These are phyloP conservation scores for Ginglymostoma cirratum DNA, from an alignment of 2,113 vertebrate genomes.

Conservation along the genomic window DNA sequence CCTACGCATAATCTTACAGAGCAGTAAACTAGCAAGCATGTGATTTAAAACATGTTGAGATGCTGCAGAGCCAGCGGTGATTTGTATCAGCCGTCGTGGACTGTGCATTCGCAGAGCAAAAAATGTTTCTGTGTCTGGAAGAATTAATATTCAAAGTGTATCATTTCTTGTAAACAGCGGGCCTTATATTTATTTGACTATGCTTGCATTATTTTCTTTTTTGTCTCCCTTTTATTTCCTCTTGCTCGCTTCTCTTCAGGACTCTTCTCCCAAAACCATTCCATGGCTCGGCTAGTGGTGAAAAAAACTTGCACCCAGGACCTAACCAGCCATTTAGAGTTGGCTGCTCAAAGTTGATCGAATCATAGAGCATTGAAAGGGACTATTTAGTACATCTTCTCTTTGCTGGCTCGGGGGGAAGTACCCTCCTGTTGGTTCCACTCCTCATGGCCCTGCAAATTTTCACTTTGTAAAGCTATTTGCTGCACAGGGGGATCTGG, in stretches of 20 bases:
- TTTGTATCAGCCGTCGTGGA: not conserved
- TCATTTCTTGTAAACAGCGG: not conserved
- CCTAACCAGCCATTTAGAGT: not conserved
- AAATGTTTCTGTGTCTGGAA: not conserved
- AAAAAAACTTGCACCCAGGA: not conserved
- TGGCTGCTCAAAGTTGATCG: not conserved
- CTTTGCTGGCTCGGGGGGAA: not conserved
- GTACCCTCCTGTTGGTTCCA: not conserved
- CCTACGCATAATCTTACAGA: not conserved
- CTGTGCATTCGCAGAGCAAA: not conserved
- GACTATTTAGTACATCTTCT: no score
- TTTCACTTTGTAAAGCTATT: not conserved
- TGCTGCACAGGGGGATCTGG: not conserved
- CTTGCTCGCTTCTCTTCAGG: not conserved
- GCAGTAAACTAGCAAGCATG: not conserved
- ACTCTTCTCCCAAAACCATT: not conserved
- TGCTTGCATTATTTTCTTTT: not conserved
- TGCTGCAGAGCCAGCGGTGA: not conserved
- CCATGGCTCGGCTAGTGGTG: not conserved
- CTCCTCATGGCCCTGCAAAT: not conserved
- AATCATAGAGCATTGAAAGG: not conserved
- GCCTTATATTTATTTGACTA: not conserved
- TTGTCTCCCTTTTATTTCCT: not conserved
- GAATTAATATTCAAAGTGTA: not conserved
- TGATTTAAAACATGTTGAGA: not conserved